Percentiles rank a stretch among this genome's conserved stretches.
Conservation (phyloP, 2,888 invertebrate genomes). For the Eilema caniola region DNA sequence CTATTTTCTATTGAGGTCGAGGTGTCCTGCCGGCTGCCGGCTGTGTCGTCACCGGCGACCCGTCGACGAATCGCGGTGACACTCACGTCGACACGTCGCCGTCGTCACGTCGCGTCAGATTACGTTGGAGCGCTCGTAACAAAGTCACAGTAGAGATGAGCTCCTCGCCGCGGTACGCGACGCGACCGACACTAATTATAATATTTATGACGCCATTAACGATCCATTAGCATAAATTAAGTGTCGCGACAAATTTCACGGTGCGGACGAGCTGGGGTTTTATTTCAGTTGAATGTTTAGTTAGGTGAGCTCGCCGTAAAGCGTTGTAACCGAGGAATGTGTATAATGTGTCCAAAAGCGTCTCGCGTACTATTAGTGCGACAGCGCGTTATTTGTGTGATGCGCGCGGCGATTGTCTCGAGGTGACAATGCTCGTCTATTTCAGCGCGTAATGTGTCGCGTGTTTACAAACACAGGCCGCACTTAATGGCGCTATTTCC, state of each 20-base stretch:
- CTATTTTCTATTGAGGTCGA: conserved; percentile 4
- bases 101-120: conserved; percentile 11
- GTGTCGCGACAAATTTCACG: conserved; percentile 72
- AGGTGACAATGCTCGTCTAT: conserved; percentile 56
- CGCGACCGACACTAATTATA: conserved; percentile 64
- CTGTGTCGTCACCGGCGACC: neutral
- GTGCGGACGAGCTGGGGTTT: conserved; percentile 51
- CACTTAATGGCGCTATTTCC: conserved; percentile 77
- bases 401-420: conserved; percentile 46
- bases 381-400: conserved; percentile 46
- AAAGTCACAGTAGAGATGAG: conserved; percentile 27
- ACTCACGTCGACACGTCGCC: neutral
- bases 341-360: conserved; percentile 53
- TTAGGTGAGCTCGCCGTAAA: conserved; percentile 58
- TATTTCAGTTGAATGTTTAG: conserved; percentile 64
- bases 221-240: conserved; percentile 81
- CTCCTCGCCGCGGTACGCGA: conserved; percentile 45
- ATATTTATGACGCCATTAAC: conserved; percentile 71
- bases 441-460: conserved; percentile 54
- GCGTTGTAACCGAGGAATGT: conserved; percentile 72
- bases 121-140: conserved; percentile 24
- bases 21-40: too few species aligned
- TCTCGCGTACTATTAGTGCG: conserved; percentile 41
- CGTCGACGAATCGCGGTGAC: neutral
- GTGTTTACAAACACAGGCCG: conserved; percentile 74